These are phyloP conservation scores for Magallana gigas DNA, from an alignment of 1,140 invertebrate genomes.

Conservation along the genomic window DNA sequence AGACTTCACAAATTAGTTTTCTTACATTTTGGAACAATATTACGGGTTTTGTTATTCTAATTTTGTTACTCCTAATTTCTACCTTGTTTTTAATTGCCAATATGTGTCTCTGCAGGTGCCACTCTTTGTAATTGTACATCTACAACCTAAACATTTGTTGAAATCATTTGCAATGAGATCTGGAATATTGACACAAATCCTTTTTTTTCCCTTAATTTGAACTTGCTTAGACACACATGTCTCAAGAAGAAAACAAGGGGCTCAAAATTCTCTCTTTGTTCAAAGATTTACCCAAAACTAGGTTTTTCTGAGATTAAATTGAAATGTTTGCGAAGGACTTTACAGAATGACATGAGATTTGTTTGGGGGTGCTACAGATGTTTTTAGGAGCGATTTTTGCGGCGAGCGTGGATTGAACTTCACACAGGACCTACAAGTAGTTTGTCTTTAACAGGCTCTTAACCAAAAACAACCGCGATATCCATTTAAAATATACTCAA, in stretches of 20 bases:
- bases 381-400: constrained; percentile 16
- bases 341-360: constrained; percentile 11
- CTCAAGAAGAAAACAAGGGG: not conserved
- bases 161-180: no score
- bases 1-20: not conserved
- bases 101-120: not conserved
- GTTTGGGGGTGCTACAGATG: constrained; percentile 1
- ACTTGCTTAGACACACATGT: not conserved
- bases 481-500: not conserved
- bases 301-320: constrained; percentile 36
- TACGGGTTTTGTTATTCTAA: no score
- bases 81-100: not conserved
- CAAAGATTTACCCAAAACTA: constrained; percentile 30
- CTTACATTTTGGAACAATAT: not conserved
- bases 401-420: constrained; percentile 3
- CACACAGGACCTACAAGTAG: not conserved
- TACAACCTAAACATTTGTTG: not conserved
- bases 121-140: not conserved
- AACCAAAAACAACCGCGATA: not conserved
- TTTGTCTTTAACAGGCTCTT: constrained; percentile 24
- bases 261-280: constrained; percentile 7
- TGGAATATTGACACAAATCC: not conserved
- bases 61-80: not conserved
- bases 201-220: not conserved
- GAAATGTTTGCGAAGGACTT: constrained; percentile 23